These are phyloP conservation scores for Channa argus DNA, from an alignment of 2,113 vertebrate genomes.

Conservation along the genomic window DNA sequence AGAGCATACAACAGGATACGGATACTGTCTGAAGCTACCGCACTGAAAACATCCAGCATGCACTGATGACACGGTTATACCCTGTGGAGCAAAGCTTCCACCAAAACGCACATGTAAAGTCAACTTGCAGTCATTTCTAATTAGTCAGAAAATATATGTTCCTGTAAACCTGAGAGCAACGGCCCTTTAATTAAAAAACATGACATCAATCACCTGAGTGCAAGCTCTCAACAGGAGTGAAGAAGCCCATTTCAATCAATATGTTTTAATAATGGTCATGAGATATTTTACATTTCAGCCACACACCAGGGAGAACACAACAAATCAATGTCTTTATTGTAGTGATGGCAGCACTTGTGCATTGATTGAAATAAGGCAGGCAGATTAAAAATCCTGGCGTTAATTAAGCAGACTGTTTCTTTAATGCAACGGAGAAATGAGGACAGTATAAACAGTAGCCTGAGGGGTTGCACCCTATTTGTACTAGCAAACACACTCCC, in stretches of 20 bases:
- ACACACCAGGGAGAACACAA: not conserved
- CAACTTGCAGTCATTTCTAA: conserved; percentile 17
- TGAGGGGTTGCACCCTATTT: not conserved
- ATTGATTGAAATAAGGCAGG: conserved; percentile 20
- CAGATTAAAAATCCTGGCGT: conserved; percentile 37
- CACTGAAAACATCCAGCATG: not conserved
- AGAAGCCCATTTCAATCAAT: conserved; percentile 15
- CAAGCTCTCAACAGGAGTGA: not conserved
- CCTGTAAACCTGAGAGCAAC: conserved; percentile 15
- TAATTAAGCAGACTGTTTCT: conserved; percentile 63
- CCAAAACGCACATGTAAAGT: not conserved
- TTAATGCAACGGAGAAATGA: conserved; percentile 23
- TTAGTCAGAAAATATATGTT: conserved; percentile 11
- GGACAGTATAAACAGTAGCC: conserved; percentile 21
- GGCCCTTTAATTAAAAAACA: conserved; percentile 33
- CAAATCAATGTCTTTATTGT: conserved; percentile 47
- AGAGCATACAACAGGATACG: not conserved
- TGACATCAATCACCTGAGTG: conserved; percentile 8
- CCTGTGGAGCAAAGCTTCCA: not conserved
- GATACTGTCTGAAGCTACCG: not conserved
- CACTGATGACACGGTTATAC: not conserved
- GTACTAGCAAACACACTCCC: conserved; percentile 6
- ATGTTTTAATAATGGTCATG: conserved; percentile 33
- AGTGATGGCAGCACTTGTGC: conserved; percentile 13
- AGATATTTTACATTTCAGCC: conserved; percentile 21